A percentile compares a stretch with the other conserved stretches of the same genome.
Evolutionary conservation across 2,888 invertebrate species (phyloP).

Genomic region (Drosophila longiperda): DNA sequence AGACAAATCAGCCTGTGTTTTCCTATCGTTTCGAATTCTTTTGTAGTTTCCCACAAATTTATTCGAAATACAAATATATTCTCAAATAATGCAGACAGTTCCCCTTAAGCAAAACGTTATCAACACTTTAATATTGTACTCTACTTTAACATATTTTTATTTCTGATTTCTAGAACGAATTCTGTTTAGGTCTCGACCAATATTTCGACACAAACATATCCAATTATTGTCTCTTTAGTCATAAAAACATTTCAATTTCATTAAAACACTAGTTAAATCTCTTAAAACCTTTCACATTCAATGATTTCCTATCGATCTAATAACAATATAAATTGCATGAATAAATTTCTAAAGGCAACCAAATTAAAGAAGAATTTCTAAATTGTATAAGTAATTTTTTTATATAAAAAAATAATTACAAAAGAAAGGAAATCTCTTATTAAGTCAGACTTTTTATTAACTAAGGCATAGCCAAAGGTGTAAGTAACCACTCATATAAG

Average conservation of each 20-base stretch:
- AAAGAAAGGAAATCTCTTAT: background rate
- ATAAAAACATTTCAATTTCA: background rate
- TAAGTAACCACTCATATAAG: background rate
- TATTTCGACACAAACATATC: background rate
- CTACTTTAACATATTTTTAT: background rate
- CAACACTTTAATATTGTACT: background rate
- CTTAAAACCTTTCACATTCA: background rate
- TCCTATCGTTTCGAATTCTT: slow-evolving; percentile 37
- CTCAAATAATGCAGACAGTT: slow-evolving; percentile 19
- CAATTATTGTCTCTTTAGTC: background rate
- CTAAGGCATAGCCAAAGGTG: background rate
- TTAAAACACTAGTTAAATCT: background rate
- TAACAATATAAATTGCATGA: background rate
- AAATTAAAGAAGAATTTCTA: background rate
- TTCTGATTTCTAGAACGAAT: background rate
- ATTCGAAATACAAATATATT: slow-evolving; percentile 24
- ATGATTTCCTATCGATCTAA: background rate
- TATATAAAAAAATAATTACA: background rate
- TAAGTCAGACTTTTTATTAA: no score
- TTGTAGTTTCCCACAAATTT: slow-evolving; percentile 28
- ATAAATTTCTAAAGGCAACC: background rate
- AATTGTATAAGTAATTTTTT: background rate
- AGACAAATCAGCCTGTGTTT: slow-evolving; percentile 62
- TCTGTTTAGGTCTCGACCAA: background rate
- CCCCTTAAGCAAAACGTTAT: background rate